These are phyloP conservation scores for Ellobius talpinus DNA, from an alignment of 2,113 vertebrate genomes.

Conservation along the genomic window DNA sequence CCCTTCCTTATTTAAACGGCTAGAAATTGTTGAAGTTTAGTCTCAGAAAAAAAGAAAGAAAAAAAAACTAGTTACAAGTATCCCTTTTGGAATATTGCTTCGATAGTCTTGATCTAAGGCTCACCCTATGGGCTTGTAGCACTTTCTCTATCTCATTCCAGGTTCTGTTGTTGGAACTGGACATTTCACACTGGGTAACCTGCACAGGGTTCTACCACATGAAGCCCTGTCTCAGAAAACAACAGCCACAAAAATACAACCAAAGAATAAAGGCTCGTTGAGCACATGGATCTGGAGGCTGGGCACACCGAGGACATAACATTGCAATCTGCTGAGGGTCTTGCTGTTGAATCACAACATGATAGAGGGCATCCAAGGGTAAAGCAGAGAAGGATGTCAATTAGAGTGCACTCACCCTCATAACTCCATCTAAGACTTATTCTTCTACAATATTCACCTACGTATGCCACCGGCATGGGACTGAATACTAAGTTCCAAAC, in stretches of 20 bases:
- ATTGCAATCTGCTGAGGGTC: background rate
- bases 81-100: background rate
- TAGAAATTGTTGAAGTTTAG: constrained; percentile 1
- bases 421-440: background rate
- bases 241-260: background rate
- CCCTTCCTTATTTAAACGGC: constrained; percentile 26
- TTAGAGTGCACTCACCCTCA: background rate
- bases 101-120: background rate
- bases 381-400: background rate
- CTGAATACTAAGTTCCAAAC: background rate
- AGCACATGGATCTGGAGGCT: background rate
- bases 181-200: background rate
- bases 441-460: background rate
- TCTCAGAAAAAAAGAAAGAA: background rate
- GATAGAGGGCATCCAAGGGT: background rate
- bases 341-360: background rate
- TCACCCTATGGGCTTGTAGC: background rate
- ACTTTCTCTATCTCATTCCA: background rate
- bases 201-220: background rate
- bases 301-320: too few species aligned
- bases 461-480: background rate
- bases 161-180: background rate
- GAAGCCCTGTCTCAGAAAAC: background rate
- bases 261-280: background rate
- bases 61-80: background rate